Conservation (phyloP, 2,113 vertebrate genomes). For the Panthera tigris region DNA sequence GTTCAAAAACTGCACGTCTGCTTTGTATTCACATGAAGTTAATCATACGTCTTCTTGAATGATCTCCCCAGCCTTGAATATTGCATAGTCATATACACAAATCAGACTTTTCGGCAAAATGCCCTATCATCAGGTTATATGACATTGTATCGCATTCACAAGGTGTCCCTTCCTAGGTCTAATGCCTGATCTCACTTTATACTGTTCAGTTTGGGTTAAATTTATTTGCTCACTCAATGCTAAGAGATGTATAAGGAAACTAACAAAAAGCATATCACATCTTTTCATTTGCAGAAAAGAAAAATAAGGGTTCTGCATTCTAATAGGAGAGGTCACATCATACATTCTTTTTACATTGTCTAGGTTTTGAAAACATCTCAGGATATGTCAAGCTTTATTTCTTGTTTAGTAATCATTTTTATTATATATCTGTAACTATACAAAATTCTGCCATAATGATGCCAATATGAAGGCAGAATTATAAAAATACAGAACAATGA, state of each 20-base stretch:
- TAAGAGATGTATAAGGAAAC: not conserved
- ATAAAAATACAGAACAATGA: not conserved
- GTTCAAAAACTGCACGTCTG: not conserved
- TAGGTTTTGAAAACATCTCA: conserved; percentile 24
- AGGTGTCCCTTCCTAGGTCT: not conserved
- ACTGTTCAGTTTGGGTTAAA: conserved; percentile 32
- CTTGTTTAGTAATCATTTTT: not conserved
- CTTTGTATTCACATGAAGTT: conserved; percentile 1
- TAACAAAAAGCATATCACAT: not conserved
- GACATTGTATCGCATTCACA: not conserved
- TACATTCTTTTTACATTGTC: conserved; percentile 1
- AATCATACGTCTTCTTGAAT: not conserved
- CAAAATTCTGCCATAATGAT: not conserved
- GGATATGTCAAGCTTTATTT: not conserved
- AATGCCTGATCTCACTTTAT: not conserved
- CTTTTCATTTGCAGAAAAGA: conserved; percentile 7
- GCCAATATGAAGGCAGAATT: not conserved
- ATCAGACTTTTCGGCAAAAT: not conserved
- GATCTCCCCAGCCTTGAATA: not conserved
- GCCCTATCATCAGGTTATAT: not conserved
- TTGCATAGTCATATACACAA: not conserved
- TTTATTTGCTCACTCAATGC: conserved; percentile 15
- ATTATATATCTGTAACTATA: not conserved
- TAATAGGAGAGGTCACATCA: not conserved
- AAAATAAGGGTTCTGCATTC: not conserved